Percentiles rank a stretch among this genome's conserved stretches.
These are phyloP conservation scores for Petrocephalus zakoni DNA, from an alignment of 2,113 vertebrate species.

Conservation along the genomic window DNA sequence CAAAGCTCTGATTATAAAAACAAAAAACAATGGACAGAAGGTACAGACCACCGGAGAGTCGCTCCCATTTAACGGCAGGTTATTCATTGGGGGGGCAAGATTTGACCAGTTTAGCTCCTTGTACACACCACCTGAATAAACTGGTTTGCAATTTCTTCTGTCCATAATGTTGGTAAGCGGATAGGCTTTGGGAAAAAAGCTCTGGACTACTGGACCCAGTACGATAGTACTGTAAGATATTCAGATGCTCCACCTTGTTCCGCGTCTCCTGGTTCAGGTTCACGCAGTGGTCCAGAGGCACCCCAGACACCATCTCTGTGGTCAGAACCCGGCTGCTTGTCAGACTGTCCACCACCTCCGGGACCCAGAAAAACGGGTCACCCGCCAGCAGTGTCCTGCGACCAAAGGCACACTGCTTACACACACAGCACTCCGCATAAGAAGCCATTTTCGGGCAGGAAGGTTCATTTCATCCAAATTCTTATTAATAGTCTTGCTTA, in stretches of 20 bases:
- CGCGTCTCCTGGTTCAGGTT: conserved; percentile 72
- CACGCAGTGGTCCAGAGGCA: conserved; percentile 75
- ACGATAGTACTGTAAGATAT: background rate
- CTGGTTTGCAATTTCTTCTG: background rate
- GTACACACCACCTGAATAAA: background rate
- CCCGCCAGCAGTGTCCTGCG: conserved; percentile 63
- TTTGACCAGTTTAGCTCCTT: background rate
- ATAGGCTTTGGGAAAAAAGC: background rate
- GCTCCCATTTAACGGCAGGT: background rate
- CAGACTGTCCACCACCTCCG: conserved; percentile 70
- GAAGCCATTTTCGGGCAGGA: background rate
- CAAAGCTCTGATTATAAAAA: background rate
- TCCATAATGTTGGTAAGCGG: background rate
- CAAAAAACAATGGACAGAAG: background rate
- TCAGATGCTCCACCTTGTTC: conserved; percentile 60
- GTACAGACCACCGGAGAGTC: background rate
- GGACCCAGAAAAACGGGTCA: conserved; percentile 69
- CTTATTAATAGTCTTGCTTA: background rate
- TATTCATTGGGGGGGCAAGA: background rate
- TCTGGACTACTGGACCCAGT: background rate
- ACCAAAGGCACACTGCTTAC: background rate
- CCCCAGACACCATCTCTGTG: conserved; percentile 74
- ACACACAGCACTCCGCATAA: background rate
- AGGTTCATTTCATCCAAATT: background rate
- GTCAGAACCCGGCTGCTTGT: conserved; percentile 62